Conservation (phyloP, 1,140 invertebrate genomes). For the Melipona quadrifasciata region DNA sequence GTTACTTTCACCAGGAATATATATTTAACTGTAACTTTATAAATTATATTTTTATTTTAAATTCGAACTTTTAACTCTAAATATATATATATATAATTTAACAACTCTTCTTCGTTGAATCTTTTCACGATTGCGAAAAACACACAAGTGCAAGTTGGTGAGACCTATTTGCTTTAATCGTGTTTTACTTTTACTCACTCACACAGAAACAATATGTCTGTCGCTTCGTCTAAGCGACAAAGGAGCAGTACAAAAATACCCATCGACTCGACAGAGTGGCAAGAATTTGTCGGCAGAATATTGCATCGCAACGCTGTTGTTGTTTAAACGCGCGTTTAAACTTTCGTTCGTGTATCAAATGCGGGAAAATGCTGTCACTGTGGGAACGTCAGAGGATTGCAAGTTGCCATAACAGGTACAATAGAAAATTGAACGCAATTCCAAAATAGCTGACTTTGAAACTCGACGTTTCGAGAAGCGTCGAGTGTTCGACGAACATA, state of each 20-base stretch:
- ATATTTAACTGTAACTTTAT: no score
- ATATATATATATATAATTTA: no score
- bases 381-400: not conserved
- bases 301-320: not conserved
- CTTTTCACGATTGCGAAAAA: no score
- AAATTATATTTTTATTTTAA: no score
- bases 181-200: no score
- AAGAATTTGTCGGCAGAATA: not conserved
- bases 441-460: slow-evolving; percentile 23
- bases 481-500: not conserved
- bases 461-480: not conserved
- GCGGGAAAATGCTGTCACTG: not conserved
- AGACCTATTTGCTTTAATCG: no score
- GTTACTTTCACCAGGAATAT: no score
- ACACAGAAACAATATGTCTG: not conserved
- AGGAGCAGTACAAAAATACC: not conserved
- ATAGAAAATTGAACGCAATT: slow-evolving; percentile 27
- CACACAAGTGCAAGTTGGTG: no score
- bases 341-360: slow-evolving; percentile 13
- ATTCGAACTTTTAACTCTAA: no score
- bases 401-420: slow-evolving; percentile 10
- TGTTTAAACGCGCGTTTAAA: not conserved
- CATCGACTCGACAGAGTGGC: not conserved
- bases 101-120: no score
- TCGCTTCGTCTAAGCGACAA: no score